Evolutionary conservation across 2,888 invertebrate genomes (phyloP).

Genomic region (Orchestes rusci): DNA sequence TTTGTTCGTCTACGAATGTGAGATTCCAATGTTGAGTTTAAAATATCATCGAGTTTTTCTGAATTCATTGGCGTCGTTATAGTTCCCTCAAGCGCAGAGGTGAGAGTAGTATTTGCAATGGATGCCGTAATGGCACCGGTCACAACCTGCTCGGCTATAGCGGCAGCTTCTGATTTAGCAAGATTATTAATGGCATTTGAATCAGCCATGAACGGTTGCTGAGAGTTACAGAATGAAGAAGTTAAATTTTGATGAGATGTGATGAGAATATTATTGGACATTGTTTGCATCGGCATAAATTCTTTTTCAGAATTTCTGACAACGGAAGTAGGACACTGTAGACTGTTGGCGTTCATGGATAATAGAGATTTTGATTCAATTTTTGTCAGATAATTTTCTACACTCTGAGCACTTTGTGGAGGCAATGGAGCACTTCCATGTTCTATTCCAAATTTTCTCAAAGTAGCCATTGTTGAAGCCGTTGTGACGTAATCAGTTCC

Average conservation of each 20-base stretch:
- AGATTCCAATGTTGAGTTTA: conserved; percentile 50
- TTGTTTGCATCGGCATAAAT: neutral
- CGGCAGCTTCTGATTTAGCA: conserved; percentile 37
- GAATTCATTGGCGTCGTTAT: conserved; percentile 37
- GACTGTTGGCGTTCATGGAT: conserved; percentile 4
- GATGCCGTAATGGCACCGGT: conserved; percentile 33
- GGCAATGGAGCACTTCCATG: conserved; percentile 45
- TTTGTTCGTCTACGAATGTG: conserved; percentile 42
- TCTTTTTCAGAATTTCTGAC: conserved; percentile 22
- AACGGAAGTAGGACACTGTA: conserved; percentile 21
- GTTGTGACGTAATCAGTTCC: conserved; percentile 46
- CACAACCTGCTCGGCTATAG: conserved; percentile 31
- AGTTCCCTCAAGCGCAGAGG: conserved; percentile 28
- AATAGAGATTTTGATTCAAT: conserved; percentile 42
- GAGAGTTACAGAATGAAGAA: conserved; percentile 27
- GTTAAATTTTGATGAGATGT: conserved; percentile 12
- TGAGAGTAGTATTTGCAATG: conserved; percentile 43
- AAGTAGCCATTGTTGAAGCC: conserved; percentile 50
- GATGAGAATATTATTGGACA: conserved; percentile 8
- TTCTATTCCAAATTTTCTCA: conserved; percentile 47
- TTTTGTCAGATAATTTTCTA: conserved; percentile 52
- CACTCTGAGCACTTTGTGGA: conserved; percentile 52
- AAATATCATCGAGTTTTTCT: conserved; percentile 53
- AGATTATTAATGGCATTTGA: conserved; percentile 33
- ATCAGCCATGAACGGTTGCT: conserved; percentile 31